phyloP scores from a whole-genome alignment of 2,113 vertebrate species.

The Mobula birostris region DNA sequence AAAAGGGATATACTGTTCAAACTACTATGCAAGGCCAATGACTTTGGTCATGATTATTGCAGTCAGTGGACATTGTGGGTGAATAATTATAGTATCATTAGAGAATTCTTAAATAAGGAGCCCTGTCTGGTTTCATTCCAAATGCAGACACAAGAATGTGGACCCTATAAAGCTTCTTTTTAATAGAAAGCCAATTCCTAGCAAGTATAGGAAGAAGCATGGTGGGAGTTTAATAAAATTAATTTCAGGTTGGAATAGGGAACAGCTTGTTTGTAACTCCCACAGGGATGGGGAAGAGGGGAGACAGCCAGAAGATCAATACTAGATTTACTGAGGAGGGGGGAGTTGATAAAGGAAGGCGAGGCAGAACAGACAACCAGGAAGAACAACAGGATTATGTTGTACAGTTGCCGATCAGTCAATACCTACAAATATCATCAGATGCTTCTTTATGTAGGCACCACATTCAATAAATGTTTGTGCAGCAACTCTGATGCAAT shows the following conservation, averaged over 20 bases:
- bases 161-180: background rate
- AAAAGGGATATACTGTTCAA: background rate
- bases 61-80: background rate
- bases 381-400: background rate
- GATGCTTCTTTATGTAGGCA: conserved; percentile 53
- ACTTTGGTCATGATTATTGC: background rate
- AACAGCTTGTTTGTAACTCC: background rate
- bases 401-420: background rate
- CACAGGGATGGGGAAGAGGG: background rate
- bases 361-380: background rate
- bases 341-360: background rate
- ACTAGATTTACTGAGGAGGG: background rate
- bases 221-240: background rate
- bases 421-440: background rate
- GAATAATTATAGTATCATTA: background rate
- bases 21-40: background rate
- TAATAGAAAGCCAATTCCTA: background rate
- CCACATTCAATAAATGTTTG: conserved; percentile 49
- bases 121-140: background rate
- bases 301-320: background rate
- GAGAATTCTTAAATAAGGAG: background rate
- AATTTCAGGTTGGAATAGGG: background rate
- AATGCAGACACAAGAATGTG: background rate
- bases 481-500: conserved; percentile 55
- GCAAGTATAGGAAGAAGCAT: background rate